Evolutionary conservation across 2,113 vertebrate species (phyloP).

Genomic region (Salvelinus fontinalis): DNA sequence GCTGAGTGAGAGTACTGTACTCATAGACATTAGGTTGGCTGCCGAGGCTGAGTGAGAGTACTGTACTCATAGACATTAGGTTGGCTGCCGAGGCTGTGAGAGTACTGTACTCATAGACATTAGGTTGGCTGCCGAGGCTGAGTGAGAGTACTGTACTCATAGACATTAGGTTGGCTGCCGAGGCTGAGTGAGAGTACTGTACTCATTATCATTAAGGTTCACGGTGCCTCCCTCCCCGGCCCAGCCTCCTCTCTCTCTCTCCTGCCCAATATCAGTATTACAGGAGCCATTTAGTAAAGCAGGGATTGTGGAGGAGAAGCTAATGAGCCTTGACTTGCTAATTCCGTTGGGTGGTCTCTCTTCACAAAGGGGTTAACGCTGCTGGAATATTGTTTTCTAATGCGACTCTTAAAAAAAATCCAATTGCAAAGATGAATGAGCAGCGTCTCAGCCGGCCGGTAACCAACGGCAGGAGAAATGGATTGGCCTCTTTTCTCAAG

Average conservation of each 20-base stretch:
- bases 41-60: too few relatives aligned
- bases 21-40: too few relatives aligned
- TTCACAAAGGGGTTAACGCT: not conserved
- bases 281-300: not conserved
- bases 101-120: too few relatives aligned
- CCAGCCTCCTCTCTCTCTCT: not conserved
- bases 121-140: too few relatives aligned
- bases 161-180: too few relatives aligned
- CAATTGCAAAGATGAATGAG: conserved; percentile 9
- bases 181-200: too few relatives aligned
- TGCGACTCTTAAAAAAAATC: not conserved
- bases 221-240: not conserved
- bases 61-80: too few relatives aligned
- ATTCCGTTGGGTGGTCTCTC: conserved; percentile 1
- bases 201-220: too few relatives aligned
- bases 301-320: not conserved
- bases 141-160: too few relatives aligned
- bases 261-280: not conserved
- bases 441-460: not conserved
- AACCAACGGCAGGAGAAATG: not conserved
- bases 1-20: too few relatives aligned
- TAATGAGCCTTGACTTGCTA: conserved; percentile 7
- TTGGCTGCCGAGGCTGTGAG: too few relatives aligned
- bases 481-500: not conserved
- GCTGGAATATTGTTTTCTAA: conserved; percentile 10